Percentiles rank a stretch among this genome's conserved stretches.
phyloP scores from a whole-genome alignment of 2,797 vertebrate genomes.

The Sorex maritimensis region DNA sequence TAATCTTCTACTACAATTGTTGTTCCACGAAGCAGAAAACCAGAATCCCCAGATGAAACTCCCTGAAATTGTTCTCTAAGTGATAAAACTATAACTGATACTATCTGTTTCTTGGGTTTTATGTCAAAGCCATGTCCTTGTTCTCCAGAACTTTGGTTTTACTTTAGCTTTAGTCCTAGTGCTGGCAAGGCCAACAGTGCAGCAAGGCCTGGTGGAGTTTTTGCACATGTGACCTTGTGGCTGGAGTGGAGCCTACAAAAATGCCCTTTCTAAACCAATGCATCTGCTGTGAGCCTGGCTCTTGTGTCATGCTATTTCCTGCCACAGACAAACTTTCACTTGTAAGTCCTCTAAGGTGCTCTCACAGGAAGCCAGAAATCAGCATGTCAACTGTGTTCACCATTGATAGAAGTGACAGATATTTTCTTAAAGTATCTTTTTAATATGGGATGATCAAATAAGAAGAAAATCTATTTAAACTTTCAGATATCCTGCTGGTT shows the following conservation, averaged over 20 bases:
- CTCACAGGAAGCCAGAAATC: slow-evolving; percentile 2
- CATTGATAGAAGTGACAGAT: neutral
- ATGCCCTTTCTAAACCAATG: neutral
- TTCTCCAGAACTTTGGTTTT: slow-evolving; percentile 43
- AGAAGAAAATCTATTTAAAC: slow-evolving; percentile 13
- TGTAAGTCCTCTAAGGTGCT: neutral
- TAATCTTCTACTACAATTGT: slow-evolving; percentile 59
- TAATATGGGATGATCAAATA: slow-evolving; percentile 29
- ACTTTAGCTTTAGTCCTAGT: neutral
- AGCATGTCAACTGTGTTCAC: neutral
- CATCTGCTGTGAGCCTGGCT: neutral
- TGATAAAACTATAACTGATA: slow-evolving; percentile 39
- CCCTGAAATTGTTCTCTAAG: slow-evolving; percentile 56
- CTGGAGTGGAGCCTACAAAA: neutral
- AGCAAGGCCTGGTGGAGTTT: neutral
- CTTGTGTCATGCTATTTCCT: neutral
- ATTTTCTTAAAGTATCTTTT: neutral
- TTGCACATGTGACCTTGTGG: neutral
- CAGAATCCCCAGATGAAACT: slow-evolving; percentile 66
- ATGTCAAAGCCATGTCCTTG: slow-evolving; percentile 49
- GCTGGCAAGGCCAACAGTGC: neutral
- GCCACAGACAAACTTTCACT: neutral
- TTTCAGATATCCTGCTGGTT: slow-evolving; percentile 1
- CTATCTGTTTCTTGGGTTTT: slow-evolving; percentile 19
- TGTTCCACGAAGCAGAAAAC: slow-evolving; percentile 61